These are phyloP conservation scores for Sminthurides bifidus DNA, from an alignment of 1,140 invertebrate genomes.

Conservation along the genomic window DNA sequence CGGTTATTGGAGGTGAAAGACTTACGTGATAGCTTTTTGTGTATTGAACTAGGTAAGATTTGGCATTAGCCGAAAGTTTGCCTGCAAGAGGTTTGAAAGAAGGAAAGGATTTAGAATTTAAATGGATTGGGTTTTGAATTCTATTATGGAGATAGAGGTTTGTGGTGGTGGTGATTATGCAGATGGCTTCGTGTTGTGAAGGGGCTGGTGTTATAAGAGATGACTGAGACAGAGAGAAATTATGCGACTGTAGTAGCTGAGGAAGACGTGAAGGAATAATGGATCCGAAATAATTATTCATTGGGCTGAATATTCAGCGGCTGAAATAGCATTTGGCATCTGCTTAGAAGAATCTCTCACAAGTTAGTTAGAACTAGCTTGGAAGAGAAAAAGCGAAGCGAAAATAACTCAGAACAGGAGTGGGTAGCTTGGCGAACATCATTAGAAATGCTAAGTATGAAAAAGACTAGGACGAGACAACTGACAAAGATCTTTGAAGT, in stretches of 20 bases:
- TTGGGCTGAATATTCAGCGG: constrained; percentile 18
- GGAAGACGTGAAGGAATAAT: constrained; percentile 4
- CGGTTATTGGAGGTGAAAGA: no score
- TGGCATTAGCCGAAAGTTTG: no score
- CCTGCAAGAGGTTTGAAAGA: no score
- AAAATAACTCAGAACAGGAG: constrained; percentile 5
- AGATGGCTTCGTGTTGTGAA: neutral
- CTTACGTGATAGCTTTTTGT: no score
- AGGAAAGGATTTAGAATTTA: neutral
- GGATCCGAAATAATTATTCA: constrained; percentile 18
- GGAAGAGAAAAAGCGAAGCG: constrained; percentile 12
- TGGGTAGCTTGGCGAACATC: neutral
- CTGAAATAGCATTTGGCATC: constrained; percentile 15
- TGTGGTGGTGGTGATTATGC: neutral
- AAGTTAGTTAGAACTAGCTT: no score
- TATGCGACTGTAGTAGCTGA: neutral
- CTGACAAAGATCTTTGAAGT: neutral
- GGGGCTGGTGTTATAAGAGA: neutral
- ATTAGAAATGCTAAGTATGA: neutral
- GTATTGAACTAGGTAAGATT: no score
- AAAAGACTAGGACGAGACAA: neutral
- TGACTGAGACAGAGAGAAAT: neutral
- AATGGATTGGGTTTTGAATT: neutral
- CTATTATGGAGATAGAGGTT: neutral
- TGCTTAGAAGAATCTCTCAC: no score